phyloP scores from a whole-genome alignment of 53 echinoderm and acorn worm species.

The Luidia sarsii region DNA sequence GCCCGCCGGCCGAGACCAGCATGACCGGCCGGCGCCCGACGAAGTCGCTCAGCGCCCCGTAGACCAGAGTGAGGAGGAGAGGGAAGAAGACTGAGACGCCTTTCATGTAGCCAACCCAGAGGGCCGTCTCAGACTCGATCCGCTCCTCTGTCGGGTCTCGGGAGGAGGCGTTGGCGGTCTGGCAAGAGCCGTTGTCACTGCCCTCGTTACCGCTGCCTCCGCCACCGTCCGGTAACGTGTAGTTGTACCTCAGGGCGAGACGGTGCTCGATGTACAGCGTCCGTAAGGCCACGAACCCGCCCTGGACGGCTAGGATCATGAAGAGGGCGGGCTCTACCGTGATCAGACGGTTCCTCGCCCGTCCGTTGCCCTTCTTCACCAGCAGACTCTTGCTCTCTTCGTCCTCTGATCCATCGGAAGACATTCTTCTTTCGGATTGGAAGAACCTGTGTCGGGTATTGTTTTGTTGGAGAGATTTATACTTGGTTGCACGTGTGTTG shows the following conservation, averaged over 20 bases:
- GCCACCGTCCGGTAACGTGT: slow-evolving; percentile 40
- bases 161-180: slow-evolving; percentile 26
- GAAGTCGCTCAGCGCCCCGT: slow-evolving; percentile 58
- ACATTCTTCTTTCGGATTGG: too few species aligned
- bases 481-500: too few species aligned
- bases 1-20: slow-evolving; percentile 44
- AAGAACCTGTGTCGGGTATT: too few species aligned
- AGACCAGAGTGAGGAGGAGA: slow-evolving; percentile 14
- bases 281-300: slow-evolving; percentile 48
- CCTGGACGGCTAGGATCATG: slow-evolving; percentile 53
- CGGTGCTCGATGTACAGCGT: slow-evolving; percentile 62
- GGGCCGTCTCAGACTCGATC: slow-evolving; percentile 66
- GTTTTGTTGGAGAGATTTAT: too few species aligned
- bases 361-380: too few species aligned
- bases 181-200: too few species aligned
- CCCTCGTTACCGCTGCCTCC: slow-evolving; percentile 39
- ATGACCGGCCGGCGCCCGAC: slow-evolving; percentile 63
- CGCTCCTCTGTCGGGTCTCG: slow-evolving; percentile 17
- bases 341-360: too few species aligned
- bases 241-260: slow-evolving; percentile 52
- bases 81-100: slow-evolving; percentile 51
- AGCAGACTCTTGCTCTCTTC: too few species aligned
- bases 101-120: slow-evolving; percentile 69
- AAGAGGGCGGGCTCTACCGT: slow-evolving; percentile 55
- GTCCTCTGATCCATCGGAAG: too few species aligned